Base-by-base conservation (phyloP, 2,113 vertebrate species). In the Calonectris borealis region DNA sequence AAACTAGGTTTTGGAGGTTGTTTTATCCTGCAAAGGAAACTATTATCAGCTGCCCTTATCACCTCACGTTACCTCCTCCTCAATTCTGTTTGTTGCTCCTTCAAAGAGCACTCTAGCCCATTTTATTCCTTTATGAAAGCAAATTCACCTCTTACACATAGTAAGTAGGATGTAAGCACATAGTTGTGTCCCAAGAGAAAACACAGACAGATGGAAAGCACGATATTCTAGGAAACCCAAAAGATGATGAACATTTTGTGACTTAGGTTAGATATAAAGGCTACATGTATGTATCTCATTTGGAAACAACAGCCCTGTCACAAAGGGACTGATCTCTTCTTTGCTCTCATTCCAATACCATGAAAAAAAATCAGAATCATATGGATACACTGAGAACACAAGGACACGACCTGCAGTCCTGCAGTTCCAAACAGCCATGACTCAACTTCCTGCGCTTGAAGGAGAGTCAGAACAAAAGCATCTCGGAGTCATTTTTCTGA, bases 401-500 rank as follows among this genome's bases (percentile, higher is more conserved):
- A 94, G 89, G 94, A 96, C 95, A 60, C 1, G 87, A 94, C 70
- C 86, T 91, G 20, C 12, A 7, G 62, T 75, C 61, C 16, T 65
- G 31, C 34, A 81, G 78, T 71, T 90, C 44, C 65, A 92, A 95
- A 86, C 46, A 86, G 70, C 81, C 46, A 81, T 94, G 95, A 97
- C 79, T 93, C 97, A 96, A 95, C 85, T 97, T 97, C 97, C 81
- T 27, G 84, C 5, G 9, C 66, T 78, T 26, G 40, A 91, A 36
- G 24, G 7, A 75, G 86, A 73, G 25, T 86, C 69, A 83, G 75
- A 86, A 69, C 55, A 73, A 94, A 95, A 69, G 86, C 75, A 52
- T n/a, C n/a, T 76, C 81, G 73, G 93, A 95, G 58, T 80, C n/a
- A 24, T 86, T 75, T 69, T 83, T 82, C 90, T 64, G 73, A 84